Base-by-base conservation (phyloP, 1,140 invertebrate genomes). In the Pygmarrhopalites habei region DNA sequence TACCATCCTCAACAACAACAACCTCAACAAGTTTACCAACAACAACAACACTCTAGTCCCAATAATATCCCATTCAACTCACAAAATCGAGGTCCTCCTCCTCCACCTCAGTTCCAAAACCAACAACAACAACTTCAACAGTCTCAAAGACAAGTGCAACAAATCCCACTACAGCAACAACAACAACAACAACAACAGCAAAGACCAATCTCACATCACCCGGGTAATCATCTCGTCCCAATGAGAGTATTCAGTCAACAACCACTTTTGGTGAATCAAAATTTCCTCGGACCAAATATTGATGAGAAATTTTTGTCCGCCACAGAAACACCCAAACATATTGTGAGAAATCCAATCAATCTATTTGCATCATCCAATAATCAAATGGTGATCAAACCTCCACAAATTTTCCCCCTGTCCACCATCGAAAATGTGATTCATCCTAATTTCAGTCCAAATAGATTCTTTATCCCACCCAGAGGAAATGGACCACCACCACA, bases 391-490 rank as follows among this genome's bases (percentile, higher is more conserved):
- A 14, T n/a, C 19, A 56, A 56, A 28, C 53, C 29, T 14, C 53
- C 29, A 26, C 53, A 56, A 41, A 19, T 56, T 3, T 35, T 39
- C 30, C 26, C 53, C n/a, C 23, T 56, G 2, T 39, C 53, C 19
- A 39, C 53, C 10, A 19, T 41, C 19, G 53, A 56, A 28, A 56
- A 56, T 26, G 29, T 41, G 3, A n/a, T 41, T 39, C 53, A 41
- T 14, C 53, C 53, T 4, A 39, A 21, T 26, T 41, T 56, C 30
- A 19, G 10, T 3, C 29, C 29, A 21, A 56, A 56, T 26, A 35
- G 53, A 19, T 56, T 56, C 53, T 14, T 39, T n/a, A 25, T 52
- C 25, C n/a, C n/a, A n/a, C n/a, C n/a, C n/a, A n/a, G n/a, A n/a
- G n/a, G n/a, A n/a, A n/a, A n/a, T n/a, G n/a, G n/a, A n/a, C n/a